These are phyloP conservation scores for Ypsolopha sequella DNA, from an alignment of 2,888 invertebrate genomes.

Conservation along the genomic window DNA sequence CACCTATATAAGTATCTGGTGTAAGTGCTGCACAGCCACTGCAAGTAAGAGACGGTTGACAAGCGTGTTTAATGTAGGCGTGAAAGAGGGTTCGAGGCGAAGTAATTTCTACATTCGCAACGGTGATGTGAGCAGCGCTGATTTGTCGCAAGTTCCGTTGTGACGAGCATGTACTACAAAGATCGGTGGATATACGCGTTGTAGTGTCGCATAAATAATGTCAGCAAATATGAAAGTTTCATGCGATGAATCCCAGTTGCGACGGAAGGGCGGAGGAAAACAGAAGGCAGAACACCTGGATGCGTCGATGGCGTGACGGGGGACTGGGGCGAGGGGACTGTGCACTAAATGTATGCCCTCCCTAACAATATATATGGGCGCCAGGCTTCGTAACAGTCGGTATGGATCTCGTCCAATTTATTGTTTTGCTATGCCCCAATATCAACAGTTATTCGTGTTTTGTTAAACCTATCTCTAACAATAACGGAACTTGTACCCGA, in stretches of 20 bases:
- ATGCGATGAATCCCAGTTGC: neutral
- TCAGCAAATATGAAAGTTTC: neutral
- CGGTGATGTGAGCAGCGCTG: neutral
- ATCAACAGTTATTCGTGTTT: conserved; percentile 12
- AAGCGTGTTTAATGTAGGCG: conserved; percentile 18
- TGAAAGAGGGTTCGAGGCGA: conserved; percentile 5
- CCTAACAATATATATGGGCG: conserved; percentile 24
- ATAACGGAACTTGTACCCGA: neutral
- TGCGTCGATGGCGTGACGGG: neutral
- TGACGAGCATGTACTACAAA: neutral
- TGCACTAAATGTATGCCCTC: conserved; percentile 23
- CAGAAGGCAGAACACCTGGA: neutral
- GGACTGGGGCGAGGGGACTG: neutral
- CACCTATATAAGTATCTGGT: conserved; percentile 3
- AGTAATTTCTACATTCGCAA: neutral
- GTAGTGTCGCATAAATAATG: neutral
- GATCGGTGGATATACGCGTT: neutral
- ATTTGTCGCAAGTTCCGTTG: neutral
- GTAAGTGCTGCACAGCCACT: conserved; percentile 5
- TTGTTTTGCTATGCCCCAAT: conserved; percentile 26
- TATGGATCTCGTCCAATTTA: conserved; percentile 32
- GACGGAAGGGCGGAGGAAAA: neutral
- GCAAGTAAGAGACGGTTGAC: conserved; percentile 11
- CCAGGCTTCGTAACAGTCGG: conserved; percentile 30
- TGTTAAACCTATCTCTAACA: conserved; percentile 3